Evolutionary conservation across 2,888 invertebrate species (phyloP).

Genomic region (Capitulum mitella): DNA sequence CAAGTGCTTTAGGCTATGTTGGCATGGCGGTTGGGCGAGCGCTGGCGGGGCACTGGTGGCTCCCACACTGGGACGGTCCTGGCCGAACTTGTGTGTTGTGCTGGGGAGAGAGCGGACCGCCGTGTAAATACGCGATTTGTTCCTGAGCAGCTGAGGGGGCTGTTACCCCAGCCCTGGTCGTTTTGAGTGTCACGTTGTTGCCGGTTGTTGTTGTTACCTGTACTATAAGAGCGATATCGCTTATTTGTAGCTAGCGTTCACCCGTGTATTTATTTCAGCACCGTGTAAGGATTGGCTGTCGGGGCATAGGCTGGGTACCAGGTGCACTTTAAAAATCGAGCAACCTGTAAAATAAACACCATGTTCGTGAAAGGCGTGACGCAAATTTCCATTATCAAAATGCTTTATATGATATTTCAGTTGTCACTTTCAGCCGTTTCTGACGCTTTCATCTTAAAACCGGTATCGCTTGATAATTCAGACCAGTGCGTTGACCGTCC

Average conservation of each 20-base stretch:
- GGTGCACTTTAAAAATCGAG: no score
- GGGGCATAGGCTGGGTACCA: no score
- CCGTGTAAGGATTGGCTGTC: background rate
- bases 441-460: no score
- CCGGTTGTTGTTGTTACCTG: slow-evolving; percentile 16
- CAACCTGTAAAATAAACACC: no score
- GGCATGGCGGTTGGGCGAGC: background rate
- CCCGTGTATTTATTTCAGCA: slow-evolving; percentile 6
- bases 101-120: background rate
- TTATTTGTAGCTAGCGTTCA: background rate
- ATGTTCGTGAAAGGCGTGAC: no score
- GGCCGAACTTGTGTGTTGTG: background rate
- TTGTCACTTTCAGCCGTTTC: no score
- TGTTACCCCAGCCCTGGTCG: background rate
- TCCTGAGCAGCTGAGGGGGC: background rate
- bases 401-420: no score
- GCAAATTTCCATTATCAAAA: no score
- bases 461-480: no score
- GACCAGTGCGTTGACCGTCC: no score
- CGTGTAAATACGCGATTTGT: background rate
- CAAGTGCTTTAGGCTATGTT: background rate
- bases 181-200: background rate
- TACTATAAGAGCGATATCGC: background rate
- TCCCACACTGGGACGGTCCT: background rate
- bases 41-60: background rate